phyloP scores from a whole-genome alignment of 2,113 vertebrate genomes.

The Cisticola juncidis region DNA sequence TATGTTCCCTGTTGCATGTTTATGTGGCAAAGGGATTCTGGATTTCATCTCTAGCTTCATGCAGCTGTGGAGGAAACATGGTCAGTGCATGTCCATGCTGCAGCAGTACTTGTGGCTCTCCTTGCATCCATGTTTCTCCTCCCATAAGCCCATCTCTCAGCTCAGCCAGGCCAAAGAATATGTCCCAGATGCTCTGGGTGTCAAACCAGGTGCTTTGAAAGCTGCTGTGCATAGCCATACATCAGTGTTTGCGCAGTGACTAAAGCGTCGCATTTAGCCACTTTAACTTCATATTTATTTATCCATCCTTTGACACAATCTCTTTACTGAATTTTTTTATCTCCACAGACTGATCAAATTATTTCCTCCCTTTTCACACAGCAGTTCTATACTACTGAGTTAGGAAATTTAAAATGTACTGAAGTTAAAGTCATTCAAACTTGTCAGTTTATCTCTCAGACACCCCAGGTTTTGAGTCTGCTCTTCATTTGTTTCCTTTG shows the following conservation, averaged over 20 bases:
- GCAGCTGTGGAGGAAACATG: not conserved
- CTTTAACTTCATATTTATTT: not conserved
- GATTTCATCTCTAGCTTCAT: not conserved
- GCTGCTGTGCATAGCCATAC: not conserved
- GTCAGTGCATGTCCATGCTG: rapidly evolving
- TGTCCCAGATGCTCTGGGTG: not conserved
- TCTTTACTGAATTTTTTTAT: not conserved
- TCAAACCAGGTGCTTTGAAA: not conserved
- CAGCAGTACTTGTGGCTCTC: not conserved
- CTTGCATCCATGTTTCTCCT: not conserved
- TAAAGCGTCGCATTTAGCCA: not conserved
- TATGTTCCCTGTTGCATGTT: not conserved
- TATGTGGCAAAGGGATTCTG: not conserved
- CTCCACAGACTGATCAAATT: not conserved
- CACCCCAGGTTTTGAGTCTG: not conserved
- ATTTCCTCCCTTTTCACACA: not conserved
- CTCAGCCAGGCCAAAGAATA: not conserved
- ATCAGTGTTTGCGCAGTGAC: not conserved
- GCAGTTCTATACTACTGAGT: not conserved
- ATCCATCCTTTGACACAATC: not conserved
- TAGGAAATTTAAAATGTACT: not conserved
- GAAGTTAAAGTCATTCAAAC: not conserved
- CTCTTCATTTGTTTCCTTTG: not conserved
- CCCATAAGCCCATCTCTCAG: not conserved
- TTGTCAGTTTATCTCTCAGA: not conserved